Percentiles rank a stretch among this genome's conserved stretches.
Conservation (phyloP, 2,113 vertebrate species). For the Equus quagga region DNA sequence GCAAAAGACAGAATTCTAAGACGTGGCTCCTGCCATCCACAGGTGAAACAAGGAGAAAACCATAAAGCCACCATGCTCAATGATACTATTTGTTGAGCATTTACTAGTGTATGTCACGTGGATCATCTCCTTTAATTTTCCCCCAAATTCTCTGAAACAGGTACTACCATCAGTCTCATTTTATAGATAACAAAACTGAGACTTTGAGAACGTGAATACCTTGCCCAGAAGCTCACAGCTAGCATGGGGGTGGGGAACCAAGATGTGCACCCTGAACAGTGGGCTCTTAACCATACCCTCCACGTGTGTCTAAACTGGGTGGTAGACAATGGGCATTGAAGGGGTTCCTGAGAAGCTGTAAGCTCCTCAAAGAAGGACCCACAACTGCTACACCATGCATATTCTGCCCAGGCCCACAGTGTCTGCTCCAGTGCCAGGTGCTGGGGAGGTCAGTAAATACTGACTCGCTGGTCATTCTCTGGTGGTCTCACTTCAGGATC, state of each 20-base stretch:
- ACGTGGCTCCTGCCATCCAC: neutral
- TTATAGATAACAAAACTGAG: neutral
- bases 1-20: neutral
- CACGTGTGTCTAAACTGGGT: no score
- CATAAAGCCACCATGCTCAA: neutral
- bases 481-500: neutral
- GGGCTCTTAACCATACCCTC: neutral
- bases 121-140: neutral
- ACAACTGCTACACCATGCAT: neutral
- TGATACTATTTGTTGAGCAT: accelerated
- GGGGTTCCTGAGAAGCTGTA: neutral
- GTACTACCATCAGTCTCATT: neutral
- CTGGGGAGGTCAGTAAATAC: neutral
- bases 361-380: neutral
- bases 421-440: neutral
- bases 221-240: neutral
- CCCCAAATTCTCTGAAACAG: neutral
- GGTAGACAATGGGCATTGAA: accelerated
- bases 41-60: neutral
- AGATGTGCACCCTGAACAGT: neutral
- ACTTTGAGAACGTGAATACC: neutral
- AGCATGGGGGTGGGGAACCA: neutral
- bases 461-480: neutral
- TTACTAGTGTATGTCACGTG: neutral
- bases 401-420: neutral